A percentile compares a stretch with the other conserved stretches of the same genome.
These are phyloP conservation scores for Drosophila kikkawai DNA, from an alignment of 1,140 invertebrate genomes.

Conservation along the genomic window DNA sequence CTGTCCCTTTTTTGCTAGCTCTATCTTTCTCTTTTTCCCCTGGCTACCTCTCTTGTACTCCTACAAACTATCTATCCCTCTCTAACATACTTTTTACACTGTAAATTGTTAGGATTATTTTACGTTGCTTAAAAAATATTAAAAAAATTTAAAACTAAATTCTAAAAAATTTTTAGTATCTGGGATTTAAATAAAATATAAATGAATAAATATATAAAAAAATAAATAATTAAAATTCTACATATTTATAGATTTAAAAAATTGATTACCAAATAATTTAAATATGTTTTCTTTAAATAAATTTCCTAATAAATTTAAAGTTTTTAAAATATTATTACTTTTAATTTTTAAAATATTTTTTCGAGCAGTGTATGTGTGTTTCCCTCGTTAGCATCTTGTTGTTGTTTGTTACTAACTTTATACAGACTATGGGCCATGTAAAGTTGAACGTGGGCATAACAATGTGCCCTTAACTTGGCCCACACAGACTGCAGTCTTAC, in stretches of 20 bases:
- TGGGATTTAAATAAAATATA: no score
- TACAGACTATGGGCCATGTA: conserved; percentile 46
- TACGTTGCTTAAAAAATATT: no score
- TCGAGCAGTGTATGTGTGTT: conserved; percentile 5
- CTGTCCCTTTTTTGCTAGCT: background rate
- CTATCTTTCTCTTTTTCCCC: background rate
- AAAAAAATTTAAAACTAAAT: background rate
- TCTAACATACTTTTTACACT: background rate
- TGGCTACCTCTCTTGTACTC: background rate
- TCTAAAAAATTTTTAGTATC: background rate
- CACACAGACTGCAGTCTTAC: conserved; percentile 36
- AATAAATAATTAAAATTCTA: no score
- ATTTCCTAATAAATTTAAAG: background rate
- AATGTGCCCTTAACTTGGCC: conserved; percentile 57
- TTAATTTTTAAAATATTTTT: background rate
- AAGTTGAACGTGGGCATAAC: conserved; percentile 64
- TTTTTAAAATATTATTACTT: no score
- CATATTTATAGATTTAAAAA: no score
- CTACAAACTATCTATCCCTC: no score
- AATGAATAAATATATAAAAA: no score
- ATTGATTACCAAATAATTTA: no score
- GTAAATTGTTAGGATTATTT: background rate
- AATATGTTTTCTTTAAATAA: background rate
- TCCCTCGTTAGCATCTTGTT: conserved; percentile 52
- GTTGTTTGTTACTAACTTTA: conserved; percentile 52